phyloP scores from a whole-genome alignment of 2,797 vertebrate species.

The Cirrhinus mrigala region DNA sequence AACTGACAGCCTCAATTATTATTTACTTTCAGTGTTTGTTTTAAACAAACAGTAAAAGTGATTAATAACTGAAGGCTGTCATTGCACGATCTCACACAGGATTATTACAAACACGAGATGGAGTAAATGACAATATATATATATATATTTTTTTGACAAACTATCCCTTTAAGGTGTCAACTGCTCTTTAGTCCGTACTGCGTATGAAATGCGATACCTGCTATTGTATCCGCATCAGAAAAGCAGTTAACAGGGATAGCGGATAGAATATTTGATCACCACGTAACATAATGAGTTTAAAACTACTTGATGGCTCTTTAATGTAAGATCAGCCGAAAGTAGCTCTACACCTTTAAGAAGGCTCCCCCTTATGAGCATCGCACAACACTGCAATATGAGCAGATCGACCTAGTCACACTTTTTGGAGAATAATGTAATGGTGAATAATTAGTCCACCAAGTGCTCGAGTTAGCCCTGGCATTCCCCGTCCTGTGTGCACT shows the following conservation, averaged over 20 bases:
- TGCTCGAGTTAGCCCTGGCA: conserved; percentile 25
- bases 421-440: conserved; percentile 52
- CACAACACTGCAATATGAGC: conserved; percentile 49
- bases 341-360: conserved; percentile 55
- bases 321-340: conserved; percentile 11
- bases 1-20: background rate
- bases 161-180: conserved; percentile 15
- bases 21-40: background rate
- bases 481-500: conserved; percentile 13
- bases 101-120: background rate
- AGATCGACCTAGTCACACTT: conserved; percentile 53
- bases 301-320: conserved; percentile 39
- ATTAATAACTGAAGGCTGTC: background rate
- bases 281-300: conserved; percentile 36
- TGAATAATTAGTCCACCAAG: conserved; percentile 57
- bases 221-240: conserved; percentile 7
- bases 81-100: background rate
- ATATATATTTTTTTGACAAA: background rate
- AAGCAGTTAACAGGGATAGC: background rate
- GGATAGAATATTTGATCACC: background rate
- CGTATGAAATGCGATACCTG: conserved; percentile 36
- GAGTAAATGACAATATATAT: background rate
- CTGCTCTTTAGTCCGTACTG: background rate
- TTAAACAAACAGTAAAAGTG: background rate
- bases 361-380: conserved; percentile 50